Base-by-base conservation (phyloP, 1,140 invertebrate genomes). In the Nylanderia fulva region DNA sequence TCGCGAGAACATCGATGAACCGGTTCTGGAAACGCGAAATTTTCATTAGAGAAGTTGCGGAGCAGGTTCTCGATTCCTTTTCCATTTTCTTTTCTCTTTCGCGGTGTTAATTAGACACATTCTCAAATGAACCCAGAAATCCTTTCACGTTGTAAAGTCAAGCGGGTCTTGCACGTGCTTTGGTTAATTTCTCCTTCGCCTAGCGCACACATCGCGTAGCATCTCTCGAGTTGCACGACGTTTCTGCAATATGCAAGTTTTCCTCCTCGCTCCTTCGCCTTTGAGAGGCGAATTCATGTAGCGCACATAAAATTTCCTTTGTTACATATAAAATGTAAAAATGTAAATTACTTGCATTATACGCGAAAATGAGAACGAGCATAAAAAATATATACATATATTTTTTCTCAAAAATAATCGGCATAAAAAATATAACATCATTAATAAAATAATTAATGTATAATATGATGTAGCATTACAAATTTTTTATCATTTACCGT, bases 71-170 rank as follows among this genome's bases (percentile, higher is more conserved):
- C 48, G 48, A 58, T 58, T 27, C 33, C n/a, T n/a, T n/a, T 39
- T 15, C 21, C 13, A 15, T 24, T n/a, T 33, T 33, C 18, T 21
- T 42, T 58, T 68, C 58, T 60, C 24, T 15, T 48, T 13, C 42
- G 42, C 24, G 24, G 24, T 29, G 77, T 42, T 82, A 82, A 82
- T 82, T 82, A 72, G 66, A 60, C 27, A 64, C 24, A 72, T 82
- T 82, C 36, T 82, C 36, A 82, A 72, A 82, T 82, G 66, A 82
- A 72, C 66, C 52, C 33, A 48, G 77, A 69, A 71, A 80, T 80
- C 33, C 66, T 71, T 36, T 80, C 77, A 36, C 48, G 36, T 21
- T 58, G 66, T 61, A 82, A 82, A 52, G 56, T 60, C 66, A 58
- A 69, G 27, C 29, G 52, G 27, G 58, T 82, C 42, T 58, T 61